A percentile compares a stretch with the other conserved stretches of the same genome.
These are phyloP conservation scores for Paracentrotus lividus DNA, from an alignment of 53 echinoderm and acorn worm genomes.

Conservation along the genomic window DNA sequence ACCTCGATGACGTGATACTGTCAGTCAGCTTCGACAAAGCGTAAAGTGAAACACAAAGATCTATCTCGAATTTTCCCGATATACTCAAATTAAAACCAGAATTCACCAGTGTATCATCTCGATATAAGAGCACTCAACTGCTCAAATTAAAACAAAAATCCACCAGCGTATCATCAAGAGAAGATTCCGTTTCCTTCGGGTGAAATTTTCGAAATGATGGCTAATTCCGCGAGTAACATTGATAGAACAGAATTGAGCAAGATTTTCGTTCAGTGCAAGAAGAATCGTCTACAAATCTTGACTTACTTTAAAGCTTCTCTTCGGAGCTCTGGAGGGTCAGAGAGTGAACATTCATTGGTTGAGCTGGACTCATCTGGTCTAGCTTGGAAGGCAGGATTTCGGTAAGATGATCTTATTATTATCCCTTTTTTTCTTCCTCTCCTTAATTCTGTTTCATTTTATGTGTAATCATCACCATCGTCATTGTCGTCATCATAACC, in stretches of 20 bases:
- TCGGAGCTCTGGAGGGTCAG: background rate
- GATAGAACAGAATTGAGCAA: background rate
- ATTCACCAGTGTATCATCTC: no score
- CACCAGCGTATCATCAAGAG: background rate
- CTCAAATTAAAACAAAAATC: background rate
- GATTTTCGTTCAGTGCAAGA: background rate
- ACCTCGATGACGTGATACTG: no score
- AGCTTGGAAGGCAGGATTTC: background rate
- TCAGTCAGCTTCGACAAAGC: no score
- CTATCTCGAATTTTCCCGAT: no score
- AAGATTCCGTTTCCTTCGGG: background rate
- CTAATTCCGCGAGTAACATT: background rate
- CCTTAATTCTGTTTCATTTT: no score
- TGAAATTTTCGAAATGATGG: background rate
- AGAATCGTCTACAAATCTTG: background rate
- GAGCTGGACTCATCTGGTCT: background rate
- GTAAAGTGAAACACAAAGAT: no score
- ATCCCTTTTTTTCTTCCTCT: background rate
- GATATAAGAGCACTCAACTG: no score
- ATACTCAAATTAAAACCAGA: no score
- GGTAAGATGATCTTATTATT: background rate
- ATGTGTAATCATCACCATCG: no score
- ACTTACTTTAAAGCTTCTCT: background rate
- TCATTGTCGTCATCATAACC: no score
- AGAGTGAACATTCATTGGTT: background rate